These are phyloP conservation scores for Choristoneura rosaceana DNA, from an alignment of 2,888 invertebrate genomes.

Conservation along the genomic window DNA sequence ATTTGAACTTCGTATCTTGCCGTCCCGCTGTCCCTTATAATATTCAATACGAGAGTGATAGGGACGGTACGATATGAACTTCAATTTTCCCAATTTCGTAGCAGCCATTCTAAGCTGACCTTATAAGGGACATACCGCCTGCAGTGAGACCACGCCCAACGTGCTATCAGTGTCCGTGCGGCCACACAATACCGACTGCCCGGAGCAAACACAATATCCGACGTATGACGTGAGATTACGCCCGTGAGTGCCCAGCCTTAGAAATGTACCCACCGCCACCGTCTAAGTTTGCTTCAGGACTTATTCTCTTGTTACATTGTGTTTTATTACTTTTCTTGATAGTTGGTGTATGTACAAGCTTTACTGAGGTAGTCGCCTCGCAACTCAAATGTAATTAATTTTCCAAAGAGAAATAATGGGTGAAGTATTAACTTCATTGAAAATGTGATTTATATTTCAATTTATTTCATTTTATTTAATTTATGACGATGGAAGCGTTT, in stretches of 20 bases:
- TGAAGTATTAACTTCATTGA: no score
- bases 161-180: constrained; percentile 48
- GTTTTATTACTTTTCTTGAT: constrained; percentile 17
- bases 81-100: no score
- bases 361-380: background rate
- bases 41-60: no score
- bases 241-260: constrained; percentile 28
- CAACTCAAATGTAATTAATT: background rate
- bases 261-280: constrained; percentile 1
- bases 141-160: constrained; percentile 26
- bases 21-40: no score
- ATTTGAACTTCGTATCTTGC: no score
- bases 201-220: constrained; percentile 69
- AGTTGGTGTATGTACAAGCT: background rate
- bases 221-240: constrained; percentile 57
- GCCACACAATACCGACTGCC: constrained; percentile 41
- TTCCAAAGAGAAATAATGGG: no score
- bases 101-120: background rate
- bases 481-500: no score
- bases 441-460: no score
- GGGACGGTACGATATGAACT: no score
- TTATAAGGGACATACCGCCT: background rate
- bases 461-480: no score
- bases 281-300: constrained; percentile 17
- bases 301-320: constrained; percentile 3